A percentile compares a stretch with the other conserved stretches of the same genome.
These are phyloP conservation scores for Chloebia gouldiae DNA, from an alignment of 2,113 vertebrate genomes.

Conservation along the genomic window DNA sequence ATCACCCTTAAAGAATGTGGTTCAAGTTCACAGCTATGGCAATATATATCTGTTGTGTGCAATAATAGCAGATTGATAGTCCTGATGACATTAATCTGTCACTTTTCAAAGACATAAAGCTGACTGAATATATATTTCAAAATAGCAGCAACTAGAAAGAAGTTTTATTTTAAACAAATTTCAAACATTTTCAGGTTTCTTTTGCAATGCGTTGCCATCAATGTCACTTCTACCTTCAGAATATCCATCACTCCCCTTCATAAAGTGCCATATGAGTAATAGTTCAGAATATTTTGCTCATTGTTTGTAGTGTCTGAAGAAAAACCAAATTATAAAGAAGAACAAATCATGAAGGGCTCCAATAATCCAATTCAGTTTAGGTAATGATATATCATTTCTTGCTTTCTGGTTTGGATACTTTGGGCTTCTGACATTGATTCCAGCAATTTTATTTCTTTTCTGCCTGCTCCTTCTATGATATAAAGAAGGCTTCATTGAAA, in stretches of 20 bases:
- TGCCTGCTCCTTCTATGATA: neutral
- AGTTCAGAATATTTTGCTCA: neutral
- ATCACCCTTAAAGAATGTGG: neutral
- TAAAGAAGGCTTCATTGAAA: neutral
- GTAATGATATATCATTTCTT: neutral
- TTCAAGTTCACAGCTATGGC: neutral
- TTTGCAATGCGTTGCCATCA: neutral
- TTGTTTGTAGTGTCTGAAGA: neutral
- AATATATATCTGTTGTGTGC: neutral
- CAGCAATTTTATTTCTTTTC: neutral
- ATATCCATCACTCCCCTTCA: neutral
- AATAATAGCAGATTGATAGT: neutral
- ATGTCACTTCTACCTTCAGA: neutral
- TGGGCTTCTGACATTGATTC: neutral
- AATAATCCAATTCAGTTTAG: neutral
- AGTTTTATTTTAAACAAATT: slow-evolving; percentile 18
- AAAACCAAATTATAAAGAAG: neutral
- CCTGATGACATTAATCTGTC: neutral
- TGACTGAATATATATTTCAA: neutral
- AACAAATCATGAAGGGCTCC: neutral
- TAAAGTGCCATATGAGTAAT: neutral
- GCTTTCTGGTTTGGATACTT: neutral
- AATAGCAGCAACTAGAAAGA: neutral
- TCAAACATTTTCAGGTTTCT: neutral
- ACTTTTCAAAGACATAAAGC: neutral